A percentile compares a stretch with the other conserved stretches of the same genome.
Evolutionary conservation across 1,140 invertebrate species (phyloP).

Genomic region (Conus ventricosus): DNA sequence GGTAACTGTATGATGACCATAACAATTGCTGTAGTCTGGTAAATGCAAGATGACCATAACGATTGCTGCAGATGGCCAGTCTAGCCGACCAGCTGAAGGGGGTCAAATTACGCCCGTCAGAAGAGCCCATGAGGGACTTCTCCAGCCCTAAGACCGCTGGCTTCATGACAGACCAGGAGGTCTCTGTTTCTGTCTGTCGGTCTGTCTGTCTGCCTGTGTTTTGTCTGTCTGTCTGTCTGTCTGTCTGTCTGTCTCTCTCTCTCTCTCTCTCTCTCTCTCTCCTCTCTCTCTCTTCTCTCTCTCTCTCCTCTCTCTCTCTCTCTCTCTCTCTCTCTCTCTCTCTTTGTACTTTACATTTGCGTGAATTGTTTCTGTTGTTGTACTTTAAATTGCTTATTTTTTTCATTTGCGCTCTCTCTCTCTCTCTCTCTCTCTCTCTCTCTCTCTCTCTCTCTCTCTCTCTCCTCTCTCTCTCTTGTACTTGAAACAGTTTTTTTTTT

Average conservation of each 20-base stretch:
- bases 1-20: no score
- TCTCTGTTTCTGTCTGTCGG: not conserved
- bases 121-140: slow-evolving; percentile 61
- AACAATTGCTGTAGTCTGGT: no score
- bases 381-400: no score
- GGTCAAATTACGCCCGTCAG: slow-evolving; percentile 55
- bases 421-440: no score
- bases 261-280: not conserved
- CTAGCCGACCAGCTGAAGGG: slow-evolving; percentile 55
- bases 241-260: not conserved
- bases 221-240: not conserved
- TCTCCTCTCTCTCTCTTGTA: not conserved
- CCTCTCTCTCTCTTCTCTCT: not conserved
- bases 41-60: no score
- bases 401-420: no score
- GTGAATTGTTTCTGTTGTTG: not conserved
- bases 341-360: not conserved
- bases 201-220: not conserved
- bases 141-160: slow-evolving; percentile 62
- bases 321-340: not conserved
- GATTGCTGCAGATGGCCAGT: slow-evolving; percentile 32
- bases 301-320: not conserved
- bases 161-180: slow-evolving; percentile 50
- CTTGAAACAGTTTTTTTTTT: no score
- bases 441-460: not conserved